Percentiles rank a stretch among this genome's conserved stretches.
Evolutionary conservation across 2,888 invertebrate genomes (phyloP).

Genomic region (Eupeodes latifasciatus): DNA sequence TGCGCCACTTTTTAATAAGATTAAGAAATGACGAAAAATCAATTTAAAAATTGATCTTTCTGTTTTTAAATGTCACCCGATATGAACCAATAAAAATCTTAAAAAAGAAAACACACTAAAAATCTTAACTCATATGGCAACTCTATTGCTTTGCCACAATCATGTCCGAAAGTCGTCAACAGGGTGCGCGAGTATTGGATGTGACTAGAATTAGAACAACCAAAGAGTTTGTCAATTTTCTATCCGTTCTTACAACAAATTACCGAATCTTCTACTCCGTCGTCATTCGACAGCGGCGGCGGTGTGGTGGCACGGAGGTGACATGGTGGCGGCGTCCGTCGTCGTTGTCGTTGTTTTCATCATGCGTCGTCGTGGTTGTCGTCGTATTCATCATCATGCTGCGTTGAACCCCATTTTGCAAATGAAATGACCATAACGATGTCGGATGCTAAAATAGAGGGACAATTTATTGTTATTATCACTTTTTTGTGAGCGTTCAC

Average conservation of each 20-base stretch:
- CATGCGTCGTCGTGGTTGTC: not conserved
- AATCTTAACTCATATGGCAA: conserved; percentile 1
- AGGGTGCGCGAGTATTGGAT: conserved; percentile 68
- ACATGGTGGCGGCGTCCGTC: no score
- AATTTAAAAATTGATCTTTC: no score
- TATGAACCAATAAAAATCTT: no score
- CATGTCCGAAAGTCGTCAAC: conserved; percentile 43
- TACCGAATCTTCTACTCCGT: conserved; percentile 9
- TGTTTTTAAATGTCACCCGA: no score
- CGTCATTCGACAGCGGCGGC: not conserved
- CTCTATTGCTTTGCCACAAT: conserved; percentile 2
- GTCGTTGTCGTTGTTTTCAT: no score
- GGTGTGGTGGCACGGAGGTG: no score
- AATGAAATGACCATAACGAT: conserved; percentile 62
- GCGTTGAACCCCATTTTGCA: conserved; percentile 51
- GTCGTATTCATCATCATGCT: conserved; percentile 14
- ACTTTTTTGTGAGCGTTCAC: conserved; percentile 7
- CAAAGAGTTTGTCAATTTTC: conserved; percentile 58
- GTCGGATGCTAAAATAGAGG: conserved; percentile 64
- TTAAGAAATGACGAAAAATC: no score
- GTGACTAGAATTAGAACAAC: conserved; percentile 75
- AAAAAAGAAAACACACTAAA: no score
- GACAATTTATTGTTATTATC: conserved; percentile 73
- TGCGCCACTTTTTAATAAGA: no score
- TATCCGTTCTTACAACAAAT: conserved; percentile 51